Evolutionary conservation across 2,797 vertebrate genomes (phyloP).

Genomic region (Myotis daubentonii): DNA sequence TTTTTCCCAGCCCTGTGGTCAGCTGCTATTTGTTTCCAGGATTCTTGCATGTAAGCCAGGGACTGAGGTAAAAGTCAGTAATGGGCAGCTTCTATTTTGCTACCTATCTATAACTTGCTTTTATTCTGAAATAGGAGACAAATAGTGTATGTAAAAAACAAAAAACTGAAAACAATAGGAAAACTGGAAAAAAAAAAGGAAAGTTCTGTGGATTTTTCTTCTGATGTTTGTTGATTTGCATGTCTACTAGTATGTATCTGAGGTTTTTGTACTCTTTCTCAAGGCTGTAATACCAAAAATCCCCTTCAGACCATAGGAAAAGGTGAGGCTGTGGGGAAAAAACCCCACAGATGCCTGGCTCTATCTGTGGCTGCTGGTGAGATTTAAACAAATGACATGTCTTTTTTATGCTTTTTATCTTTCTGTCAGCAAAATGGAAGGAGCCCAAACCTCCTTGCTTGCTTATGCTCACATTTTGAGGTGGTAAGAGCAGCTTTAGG

Average conservation of each 20-base stretch:
- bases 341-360: conserved; percentile 41
- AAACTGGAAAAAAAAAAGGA: neutral
- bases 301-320: neutral
- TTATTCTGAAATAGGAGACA: conserved; percentile 32
- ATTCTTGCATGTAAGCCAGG: neutral
- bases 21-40: neutral
- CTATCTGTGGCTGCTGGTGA: conserved; percentile 58
- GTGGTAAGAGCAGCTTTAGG: conserved; percentile 72
- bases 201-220: neutral
- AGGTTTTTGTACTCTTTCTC: conserved; percentile 26
- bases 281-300: neutral
- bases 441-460: conserved; percentile 69
- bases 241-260: neutral
- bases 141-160: neutral
- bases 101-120: conserved; percentile 2
- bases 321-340: neutral
- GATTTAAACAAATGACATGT: conserved; percentile 61
- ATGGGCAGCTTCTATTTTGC: conserved; percentile 19
- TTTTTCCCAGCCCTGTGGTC: neutral
- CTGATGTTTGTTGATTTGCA: conserved; percentile 1
- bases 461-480: conserved; percentile 72
- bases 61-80: conserved; percentile 12
- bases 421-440: conserved; percentile 73
- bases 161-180: conserved; percentile 30
- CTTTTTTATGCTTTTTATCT: conserved; percentile 72